These are phyloP conservation scores for Luscinia luscinia DNA, from an alignment of 2,797 vertebrate species.

Conservation along the genomic window DNA sequence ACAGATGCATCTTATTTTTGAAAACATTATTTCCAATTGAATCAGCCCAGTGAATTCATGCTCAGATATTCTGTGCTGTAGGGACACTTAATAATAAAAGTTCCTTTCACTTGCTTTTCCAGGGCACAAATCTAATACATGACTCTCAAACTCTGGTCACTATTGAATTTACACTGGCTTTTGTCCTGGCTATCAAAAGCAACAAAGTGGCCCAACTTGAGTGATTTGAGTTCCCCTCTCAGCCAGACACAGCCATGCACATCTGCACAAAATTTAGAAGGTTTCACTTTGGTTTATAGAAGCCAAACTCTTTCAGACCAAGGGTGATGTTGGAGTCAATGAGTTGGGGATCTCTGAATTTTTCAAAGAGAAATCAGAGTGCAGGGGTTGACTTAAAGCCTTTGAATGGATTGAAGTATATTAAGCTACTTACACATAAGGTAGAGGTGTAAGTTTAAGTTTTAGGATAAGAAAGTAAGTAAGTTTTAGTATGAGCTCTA, in stretches of 20 bases:
- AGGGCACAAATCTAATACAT: not conserved
- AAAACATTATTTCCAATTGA: slow-evolving; percentile 28
- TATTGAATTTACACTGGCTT: not conserved
- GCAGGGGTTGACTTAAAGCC: too few species aligned
- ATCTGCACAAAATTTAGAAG: not conserved
- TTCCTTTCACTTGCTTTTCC: not conserved
- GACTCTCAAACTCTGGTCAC: not conserved
- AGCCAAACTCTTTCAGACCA: not conserved
- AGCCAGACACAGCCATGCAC: not conserved
- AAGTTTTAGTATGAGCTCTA: too few species aligned
- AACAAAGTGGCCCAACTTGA: not conserved
- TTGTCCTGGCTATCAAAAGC: not conserved
- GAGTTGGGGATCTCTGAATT: too few species aligned
- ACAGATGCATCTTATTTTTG: slow-evolving; percentile 30
- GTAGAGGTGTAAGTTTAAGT: too few species aligned
- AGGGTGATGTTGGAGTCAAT: not conserved
- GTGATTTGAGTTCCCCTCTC: accelerated
- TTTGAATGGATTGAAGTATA: too few species aligned
- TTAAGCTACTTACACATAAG: too few species aligned
- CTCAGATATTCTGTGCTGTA: not conserved
- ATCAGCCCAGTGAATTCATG: not conserved
- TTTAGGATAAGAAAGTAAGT: too few species aligned
- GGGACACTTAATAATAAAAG: not conserved
- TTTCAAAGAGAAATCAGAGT: too few species aligned
- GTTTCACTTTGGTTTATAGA: accelerated